Percentiles rank a stretch among this genome's conserved stretches.
Evolutionary conservation across 2,797 vertebrate genomes (phyloP).

Genomic region (Morelia viridis): DNA sequence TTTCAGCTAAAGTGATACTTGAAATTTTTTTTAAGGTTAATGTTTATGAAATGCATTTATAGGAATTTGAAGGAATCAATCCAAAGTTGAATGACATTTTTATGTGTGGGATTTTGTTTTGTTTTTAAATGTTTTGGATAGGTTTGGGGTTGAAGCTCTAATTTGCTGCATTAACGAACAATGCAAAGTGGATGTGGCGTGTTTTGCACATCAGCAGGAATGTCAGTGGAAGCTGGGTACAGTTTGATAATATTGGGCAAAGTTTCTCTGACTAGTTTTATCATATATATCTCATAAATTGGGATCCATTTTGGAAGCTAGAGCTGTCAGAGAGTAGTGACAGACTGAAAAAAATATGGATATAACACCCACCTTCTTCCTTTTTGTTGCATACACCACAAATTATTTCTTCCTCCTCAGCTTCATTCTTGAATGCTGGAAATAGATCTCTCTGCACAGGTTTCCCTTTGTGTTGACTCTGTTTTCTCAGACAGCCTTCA

Average conservation of each 20-base stretch:
- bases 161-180: neutral
- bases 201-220: neutral
- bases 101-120: neutral
- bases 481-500: conserved; percentile 29
- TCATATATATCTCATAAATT: conserved; percentile 18
- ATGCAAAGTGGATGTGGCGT: neutral
- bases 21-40: neutral
- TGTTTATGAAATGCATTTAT: neutral
- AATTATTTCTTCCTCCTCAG: neutral
- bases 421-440: neutral
- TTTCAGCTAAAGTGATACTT: neutral
- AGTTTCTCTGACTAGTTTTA: neutral
- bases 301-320: conserved; percentile 22
- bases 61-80: neutral
- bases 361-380: neutral
- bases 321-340: conserved; percentile 23
- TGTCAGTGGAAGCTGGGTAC: neutral
- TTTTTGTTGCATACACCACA: neutral
- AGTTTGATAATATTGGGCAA: neutral
- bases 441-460: neutral
- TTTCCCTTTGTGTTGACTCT: neutral
- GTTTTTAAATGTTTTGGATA: neutral
- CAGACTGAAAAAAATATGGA: neutral
- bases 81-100: neutral
- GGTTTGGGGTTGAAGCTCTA: neutral